These are phyloP conservation scores for Eulemur albifrons DNA, from an alignment of 2,797 vertebrate genomes.

Conservation along the genomic window DNA sequence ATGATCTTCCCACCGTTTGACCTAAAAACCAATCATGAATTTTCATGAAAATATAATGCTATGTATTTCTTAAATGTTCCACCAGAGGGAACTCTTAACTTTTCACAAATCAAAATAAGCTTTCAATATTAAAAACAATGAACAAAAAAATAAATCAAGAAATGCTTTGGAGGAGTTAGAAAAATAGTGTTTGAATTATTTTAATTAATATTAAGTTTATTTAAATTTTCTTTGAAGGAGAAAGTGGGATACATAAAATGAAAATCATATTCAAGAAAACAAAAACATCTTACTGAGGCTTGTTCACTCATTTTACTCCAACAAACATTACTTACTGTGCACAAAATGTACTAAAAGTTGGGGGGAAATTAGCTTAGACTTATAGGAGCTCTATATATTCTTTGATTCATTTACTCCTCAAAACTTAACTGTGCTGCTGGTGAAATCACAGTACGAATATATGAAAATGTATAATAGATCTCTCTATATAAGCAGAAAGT, in stretches of 20 bases:
- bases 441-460: conserved; percentile 17
- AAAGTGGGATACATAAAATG: not conserved
- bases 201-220: conserved; percentile 21
- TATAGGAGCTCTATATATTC: not conserved
- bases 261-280: not conserved
- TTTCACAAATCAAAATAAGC: conserved; percentile 14
- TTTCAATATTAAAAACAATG: not conserved
- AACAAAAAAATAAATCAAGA: not conserved
- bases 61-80: conserved; percentile 59
- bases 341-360: not conserved
- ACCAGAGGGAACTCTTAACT: conserved; percentile 74
- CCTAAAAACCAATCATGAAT: not conserved
- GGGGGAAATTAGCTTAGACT: not conserved
- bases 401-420: not conserved
- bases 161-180: not conserved
- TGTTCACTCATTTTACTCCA: not conserved
- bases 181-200: conserved; percentile 18
- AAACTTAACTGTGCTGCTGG: not conserved
- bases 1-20: not conserved
- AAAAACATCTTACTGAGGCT: not conserved
- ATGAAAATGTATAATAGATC: not conserved
- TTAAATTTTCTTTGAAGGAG: conserved; percentile 21
- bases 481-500: not conserved
- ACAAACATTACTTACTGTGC: not conserved
- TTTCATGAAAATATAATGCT: conserved; percentile 32